These are phyloP conservation scores for Seira ritae DNA, from an alignment of 2,888 invertebrate genomes.

Conservation along the genomic window DNA sequence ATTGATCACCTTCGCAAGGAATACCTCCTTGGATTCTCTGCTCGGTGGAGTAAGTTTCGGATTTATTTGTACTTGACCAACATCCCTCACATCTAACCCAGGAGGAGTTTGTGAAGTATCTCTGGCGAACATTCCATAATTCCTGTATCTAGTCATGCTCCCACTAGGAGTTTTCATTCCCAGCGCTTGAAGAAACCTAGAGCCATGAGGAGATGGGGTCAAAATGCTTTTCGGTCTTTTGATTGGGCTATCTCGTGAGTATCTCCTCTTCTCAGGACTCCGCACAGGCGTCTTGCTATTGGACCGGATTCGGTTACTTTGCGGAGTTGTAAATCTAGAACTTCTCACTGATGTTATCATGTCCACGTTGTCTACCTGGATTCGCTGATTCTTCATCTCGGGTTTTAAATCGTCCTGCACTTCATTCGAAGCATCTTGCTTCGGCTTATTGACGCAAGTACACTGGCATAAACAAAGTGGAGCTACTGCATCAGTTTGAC, in stretches of 20 bases:
- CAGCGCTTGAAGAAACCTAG: conserved; percentile 32
- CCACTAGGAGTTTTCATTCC: conserved; percentile 42
- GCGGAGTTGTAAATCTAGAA: conserved; percentile 44
- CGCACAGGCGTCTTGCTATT: conserved; percentile 18
- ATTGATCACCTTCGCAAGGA: conserved; percentile 27
- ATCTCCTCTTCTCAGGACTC: conserved; percentile 46
- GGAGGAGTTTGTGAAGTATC: conserved; percentile 22
- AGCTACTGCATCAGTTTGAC: conserved; percentile 31
- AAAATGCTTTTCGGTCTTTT: not conserved
- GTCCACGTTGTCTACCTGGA: conserved; percentile 47
- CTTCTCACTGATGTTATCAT: conserved; percentile 30
- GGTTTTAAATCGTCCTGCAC: conserved; percentile 47
- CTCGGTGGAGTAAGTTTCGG: conserved; percentile 20
- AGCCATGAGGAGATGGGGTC: not conserved
- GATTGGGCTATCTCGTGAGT: conserved; percentile 19
- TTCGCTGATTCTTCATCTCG: conserved; percentile 39
- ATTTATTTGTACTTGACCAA: not conserved
- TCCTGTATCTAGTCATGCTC: conserved; percentile 19
- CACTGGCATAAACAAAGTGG: conserved; percentile 53
- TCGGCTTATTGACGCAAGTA: conserved; percentile 36
- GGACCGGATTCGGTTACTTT: conserved; percentile 26
- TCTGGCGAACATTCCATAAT: not conserved
- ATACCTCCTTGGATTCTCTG: conserved; percentile 39
- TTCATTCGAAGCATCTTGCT: conserved; percentile 8
- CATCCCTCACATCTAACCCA: not conserved